These are phyloP conservation scores for Okamejei kenojei DNA, from an alignment of 2,797 vertebrate genomes.

Conservation along the genomic window DNA sequence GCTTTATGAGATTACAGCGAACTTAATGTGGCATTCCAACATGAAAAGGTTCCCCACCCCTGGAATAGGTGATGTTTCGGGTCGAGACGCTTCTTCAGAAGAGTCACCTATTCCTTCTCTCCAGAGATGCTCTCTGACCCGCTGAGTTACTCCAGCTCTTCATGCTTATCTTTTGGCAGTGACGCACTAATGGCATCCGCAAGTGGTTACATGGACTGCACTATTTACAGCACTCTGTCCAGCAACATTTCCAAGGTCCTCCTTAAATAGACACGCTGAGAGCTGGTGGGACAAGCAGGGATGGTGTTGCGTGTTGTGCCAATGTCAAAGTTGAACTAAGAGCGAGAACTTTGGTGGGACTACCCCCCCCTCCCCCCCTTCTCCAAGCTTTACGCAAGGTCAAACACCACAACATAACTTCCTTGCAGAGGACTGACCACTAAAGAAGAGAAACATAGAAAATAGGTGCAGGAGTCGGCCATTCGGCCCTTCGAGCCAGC, in stretches of 20 bases:
- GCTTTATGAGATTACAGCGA: too few relatives aligned
- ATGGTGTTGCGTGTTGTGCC: background rate
- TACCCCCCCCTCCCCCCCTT: background rate
- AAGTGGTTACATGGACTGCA: background rate
- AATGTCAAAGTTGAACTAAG: background rate
- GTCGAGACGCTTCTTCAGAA: too few relatives aligned
- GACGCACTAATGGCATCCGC: background rate
- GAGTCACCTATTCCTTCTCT: too few relatives aligned
- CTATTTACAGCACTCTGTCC: background rate
- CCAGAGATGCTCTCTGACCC: too few relatives aligned
- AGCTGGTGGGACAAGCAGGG: background rate
- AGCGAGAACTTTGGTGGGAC: background rate
- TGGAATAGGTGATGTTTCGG: too few relatives aligned
- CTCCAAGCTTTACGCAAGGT: background rate
- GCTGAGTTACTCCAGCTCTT: too few relatives aligned
- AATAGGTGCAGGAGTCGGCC: too few relatives aligned
- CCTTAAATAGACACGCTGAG: background rate
- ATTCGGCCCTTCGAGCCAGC: too few relatives aligned
- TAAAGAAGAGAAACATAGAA: background rate
- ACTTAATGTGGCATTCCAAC: too few relatives aligned
- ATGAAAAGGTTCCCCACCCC: too few relatives aligned
- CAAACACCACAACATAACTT: too few relatives aligned
- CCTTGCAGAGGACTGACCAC: background rate
- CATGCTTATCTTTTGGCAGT: background rate
- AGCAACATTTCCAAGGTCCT: background rate